Base-by-base conservation (phyloP, 2,888 invertebrate species). In the Melanophora roralis region DNA sequence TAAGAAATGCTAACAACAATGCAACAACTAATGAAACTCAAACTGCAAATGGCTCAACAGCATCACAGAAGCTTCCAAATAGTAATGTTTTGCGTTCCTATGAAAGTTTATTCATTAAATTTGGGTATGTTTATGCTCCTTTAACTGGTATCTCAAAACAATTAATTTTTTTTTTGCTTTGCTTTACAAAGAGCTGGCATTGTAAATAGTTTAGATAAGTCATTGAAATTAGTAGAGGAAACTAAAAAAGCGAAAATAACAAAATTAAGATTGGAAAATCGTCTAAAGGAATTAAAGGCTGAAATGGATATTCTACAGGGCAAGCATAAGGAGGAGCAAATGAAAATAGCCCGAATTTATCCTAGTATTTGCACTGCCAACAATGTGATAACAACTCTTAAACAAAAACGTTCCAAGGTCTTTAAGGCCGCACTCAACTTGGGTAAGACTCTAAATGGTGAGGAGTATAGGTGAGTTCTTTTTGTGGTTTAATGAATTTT, bases 311-410 rank as follows among this genome's bases (percentile, higher is more conserved):
- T 78, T 2, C 77, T 87, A 0, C 88, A 87, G 74, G 76, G 79
- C 8, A 81, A 85, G 7, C 78, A 88, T 12, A 84, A 85, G 5
- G 77, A 83, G 57, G 88, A 89, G 71, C 88, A 89, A 40, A 68
- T 83, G 12, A 85, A 84, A 71, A 84, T 89, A 57, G 76, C 85
- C 1, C 85, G 84, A 19, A 85, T 89, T 27, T 88, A 87, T 82
- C 88, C 90, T 6, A 85, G 85, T 73, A 88, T 90, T 21, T 86
- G 86, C 40, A 78, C 82, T 47, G 86, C 86, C 11, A 87, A 89
- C 76, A 86, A 87, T 77, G 81, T 84, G 23, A 86, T 90, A 34
- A 84, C 85, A 36, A 85, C 87, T 12, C 76, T 88, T 0, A 89
- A 87, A 71, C 83, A 86, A 45, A 86, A 85, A 51, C 86, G 87